Evolutionary conservation across 2,888 invertebrate species (phyloP).

Genomic region (Phragmatobia fuliginosa): DNA sequence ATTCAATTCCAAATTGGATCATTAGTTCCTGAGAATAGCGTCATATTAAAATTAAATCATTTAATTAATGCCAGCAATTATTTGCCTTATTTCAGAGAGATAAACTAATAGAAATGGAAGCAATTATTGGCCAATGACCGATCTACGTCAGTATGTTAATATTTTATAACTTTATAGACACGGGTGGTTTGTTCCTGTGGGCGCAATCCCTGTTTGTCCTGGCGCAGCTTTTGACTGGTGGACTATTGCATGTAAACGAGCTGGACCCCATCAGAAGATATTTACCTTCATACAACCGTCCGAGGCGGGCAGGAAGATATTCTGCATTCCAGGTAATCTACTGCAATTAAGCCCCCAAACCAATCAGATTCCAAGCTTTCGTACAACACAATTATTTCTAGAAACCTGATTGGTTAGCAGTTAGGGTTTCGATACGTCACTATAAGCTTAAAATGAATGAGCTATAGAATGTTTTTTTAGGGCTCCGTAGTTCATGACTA

Average conservation of each 20-base stretch:
- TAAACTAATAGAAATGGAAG: not conserved
- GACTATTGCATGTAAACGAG: conserved; percentile 96
- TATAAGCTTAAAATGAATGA: no score
- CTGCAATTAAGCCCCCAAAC: not conserved
- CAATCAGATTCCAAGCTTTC: no score
- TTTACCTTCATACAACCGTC: conserved; percentile 97
- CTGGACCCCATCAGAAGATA: conserved; percentile 98
- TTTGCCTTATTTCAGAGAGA: not conserved
- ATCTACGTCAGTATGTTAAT: not conserved
- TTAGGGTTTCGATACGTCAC: no score
- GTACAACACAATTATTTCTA: no score
- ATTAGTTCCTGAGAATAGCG: no score
- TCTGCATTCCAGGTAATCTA: conserved; percentile 96
- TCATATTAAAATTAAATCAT: no score
- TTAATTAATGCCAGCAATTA: no score
- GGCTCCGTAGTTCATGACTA: no score
- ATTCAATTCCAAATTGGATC: no score
- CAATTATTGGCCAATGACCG: not conserved
- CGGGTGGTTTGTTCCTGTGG: conserved; percentile 94
- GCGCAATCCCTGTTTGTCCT: conserved; percentile 98
- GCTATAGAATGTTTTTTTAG: no score
- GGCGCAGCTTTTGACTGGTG: conserved; percentile 95
- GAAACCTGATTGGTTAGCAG: no score
- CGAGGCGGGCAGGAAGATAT: conserved; percentile 96
- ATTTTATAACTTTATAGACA: conserved; percentile 59